Conservation (phyloP, 2,888 invertebrate species). For the Creontiades dilutus region DNA sequence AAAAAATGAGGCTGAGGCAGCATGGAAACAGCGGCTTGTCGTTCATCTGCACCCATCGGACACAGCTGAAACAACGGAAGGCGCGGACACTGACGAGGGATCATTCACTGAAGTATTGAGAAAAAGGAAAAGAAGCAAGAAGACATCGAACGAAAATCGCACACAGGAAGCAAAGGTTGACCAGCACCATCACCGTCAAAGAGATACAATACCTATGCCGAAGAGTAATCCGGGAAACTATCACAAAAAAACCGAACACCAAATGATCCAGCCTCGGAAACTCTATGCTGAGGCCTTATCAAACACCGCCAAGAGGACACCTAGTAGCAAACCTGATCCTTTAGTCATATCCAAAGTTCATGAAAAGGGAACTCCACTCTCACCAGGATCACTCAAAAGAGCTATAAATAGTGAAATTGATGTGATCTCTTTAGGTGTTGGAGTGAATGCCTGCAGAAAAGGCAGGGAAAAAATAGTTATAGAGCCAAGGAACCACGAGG, state of each 20-base stretch:
- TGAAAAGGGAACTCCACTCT: background rate
- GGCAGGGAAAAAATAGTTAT: background rate
- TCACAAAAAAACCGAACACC: too few species aligned
- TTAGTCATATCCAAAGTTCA: background rate
- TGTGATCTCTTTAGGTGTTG: background rate
- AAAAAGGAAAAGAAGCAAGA: background rate
- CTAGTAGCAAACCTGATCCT: background rate
- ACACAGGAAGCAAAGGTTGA: too few species aligned
- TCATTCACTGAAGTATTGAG: background rate
- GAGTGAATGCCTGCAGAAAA: background rate
- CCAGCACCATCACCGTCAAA: too few species aligned
- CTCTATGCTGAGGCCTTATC: too few species aligned
- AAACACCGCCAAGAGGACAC: background rate
- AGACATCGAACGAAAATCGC: background rate
- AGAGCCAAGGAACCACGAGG: constrained; percentile 12
- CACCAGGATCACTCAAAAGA: background rate
- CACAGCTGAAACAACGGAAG: too few species aligned
- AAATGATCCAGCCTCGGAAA: too few species aligned
- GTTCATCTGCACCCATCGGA: too few species aligned
- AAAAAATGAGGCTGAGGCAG: background rate
- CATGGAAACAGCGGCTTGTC: background rate
- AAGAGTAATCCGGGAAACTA: too few species aligned
- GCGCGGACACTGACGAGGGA: background rate
- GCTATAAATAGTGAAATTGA: background rate
- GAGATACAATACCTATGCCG: too few species aligned